Base-by-base conservation (phyloP, 1,140 invertebrate genomes). In the Diabrotica virgifera region DNA sequence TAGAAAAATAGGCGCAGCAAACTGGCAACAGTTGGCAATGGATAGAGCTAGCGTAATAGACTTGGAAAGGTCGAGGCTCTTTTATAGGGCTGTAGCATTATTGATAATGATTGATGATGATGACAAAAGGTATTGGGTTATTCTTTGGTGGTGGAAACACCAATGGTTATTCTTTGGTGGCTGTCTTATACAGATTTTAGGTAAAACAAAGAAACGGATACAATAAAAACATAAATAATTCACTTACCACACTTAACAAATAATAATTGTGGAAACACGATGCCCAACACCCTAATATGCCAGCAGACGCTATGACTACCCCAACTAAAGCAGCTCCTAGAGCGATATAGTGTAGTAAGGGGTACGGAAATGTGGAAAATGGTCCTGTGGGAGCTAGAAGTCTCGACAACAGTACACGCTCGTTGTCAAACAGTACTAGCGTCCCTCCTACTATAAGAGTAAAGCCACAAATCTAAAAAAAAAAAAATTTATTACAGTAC, bases 231-330 rank as follows among this genome's bases (percentile, higher is more conserved):
- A 24, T 24, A 24, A 24, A 24, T 24, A 24, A 24, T 11, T 38
- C 38, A 81, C 84, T 85, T 83, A 89, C 88, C 52, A 86, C 78
- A 62, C 85, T 86, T 12, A 92, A 81, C 52, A 90, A 82, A 73
- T 86, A 86, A 70, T 89, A 89, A 73, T 87, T 90, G 68, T 88
- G 83, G 63, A 89, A 78, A 74, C 90, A 91, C 7, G 87, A 87
- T 2, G 89, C 89, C 88, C 90, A 92, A 72, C 89, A 92, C 36
- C 91, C 91, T 6, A 92, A 75, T 40, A 92, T 82, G 4, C 87
- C 85, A 5, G 85, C 84, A 5, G 85, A 78, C 36, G 87, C 85
- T 37, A 90, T 84, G 13, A 85, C 74, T 46, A 91, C 81, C 12
- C 90, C 91, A 0, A 87, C 76, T 0, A 82, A 80, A 12, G 89